A percentile compares a stretch with the other conserved stretches of the same genome.
Evolutionary conservation across 2,113 vertebrate genomes (phyloP).

Genomic region (Rhombomys opimus): DNA sequence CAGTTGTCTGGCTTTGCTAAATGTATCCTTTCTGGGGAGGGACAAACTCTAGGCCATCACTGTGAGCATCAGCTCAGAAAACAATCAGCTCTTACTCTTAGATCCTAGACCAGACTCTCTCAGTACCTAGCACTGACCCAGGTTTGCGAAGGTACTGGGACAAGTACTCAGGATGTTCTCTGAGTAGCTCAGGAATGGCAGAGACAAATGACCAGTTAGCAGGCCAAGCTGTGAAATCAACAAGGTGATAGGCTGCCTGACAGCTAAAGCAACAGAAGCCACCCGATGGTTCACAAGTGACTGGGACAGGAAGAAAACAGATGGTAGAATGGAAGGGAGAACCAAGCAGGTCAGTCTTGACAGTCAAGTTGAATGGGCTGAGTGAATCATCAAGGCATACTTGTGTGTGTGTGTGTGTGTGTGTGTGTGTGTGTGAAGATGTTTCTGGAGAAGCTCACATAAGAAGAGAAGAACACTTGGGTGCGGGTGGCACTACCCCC

Average conservation of each 20-base stretch:
- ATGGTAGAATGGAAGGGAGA: not conserved
- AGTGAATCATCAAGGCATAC: not conserved
- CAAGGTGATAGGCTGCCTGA: not conserved
- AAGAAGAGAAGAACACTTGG: not conserved
- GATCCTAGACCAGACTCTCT: not conserved
- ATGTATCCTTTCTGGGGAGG: not conserved
- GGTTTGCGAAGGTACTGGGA: not conserved
- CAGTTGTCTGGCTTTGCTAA: accelerated
- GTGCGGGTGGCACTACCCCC: not conserved
- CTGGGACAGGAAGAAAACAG: no score
- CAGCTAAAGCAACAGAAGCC: no score
- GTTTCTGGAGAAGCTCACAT: not conserved
- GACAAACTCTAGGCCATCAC: not conserved
- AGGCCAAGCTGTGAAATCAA: not conserved
- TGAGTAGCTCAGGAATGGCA: no score
- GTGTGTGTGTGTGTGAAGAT: not conserved
- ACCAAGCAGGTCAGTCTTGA: no score
- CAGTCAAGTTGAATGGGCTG: not conserved
- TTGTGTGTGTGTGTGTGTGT: no score
- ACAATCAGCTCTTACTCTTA: not conserved
- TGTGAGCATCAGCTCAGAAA: not conserved
- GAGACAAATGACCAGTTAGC: not conserved
- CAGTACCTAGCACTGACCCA: not conserved
- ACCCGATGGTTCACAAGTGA: no score
- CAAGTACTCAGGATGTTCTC: no score